phyloP scores from a whole-genome alignment of 2,888 invertebrate genomes.

The Cynaeus angustus region DNA sequence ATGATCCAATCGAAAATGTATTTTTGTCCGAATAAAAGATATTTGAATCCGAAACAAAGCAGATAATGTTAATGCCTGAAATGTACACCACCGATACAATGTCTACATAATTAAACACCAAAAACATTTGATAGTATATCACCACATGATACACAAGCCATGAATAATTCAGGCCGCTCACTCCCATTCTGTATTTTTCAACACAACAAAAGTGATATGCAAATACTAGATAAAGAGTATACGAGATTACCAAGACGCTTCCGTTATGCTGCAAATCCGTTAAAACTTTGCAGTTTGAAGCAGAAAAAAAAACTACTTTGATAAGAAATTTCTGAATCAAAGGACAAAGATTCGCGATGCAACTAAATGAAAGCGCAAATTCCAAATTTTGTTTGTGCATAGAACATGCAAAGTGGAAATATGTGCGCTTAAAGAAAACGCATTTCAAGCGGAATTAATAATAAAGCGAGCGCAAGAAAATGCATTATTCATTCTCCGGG shows the following conservation, averaged over 20 bases:
- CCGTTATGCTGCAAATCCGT: constrained; percentile 9
- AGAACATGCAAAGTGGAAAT: constrained; percentile 2
- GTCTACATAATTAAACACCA: constrained; percentile 11
- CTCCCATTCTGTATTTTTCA: background rate
- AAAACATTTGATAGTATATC: background rate
- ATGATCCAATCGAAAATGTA: no score
- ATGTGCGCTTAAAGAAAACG: no score
- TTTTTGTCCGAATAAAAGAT: no score
- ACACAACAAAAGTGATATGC: constrained; percentile 13
- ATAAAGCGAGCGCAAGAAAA: no score
- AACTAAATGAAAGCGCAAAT: constrained; percentile 12
- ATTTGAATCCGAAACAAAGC: background rate
- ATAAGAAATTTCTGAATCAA: constrained; percentile 14
- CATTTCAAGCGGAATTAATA: no score
- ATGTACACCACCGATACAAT: background rate
- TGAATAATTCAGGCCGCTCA: constrained; percentile 7
- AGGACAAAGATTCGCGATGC: constrained; percentile 9
- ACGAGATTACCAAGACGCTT: constrained; percentile 27
- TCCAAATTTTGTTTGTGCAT: constrained; percentile 23
- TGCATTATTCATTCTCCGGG: no score
- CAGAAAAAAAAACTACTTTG: background rate
- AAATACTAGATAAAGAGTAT: constrained; percentile 19
- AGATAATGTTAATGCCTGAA: background rate
- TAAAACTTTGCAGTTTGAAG: no score
- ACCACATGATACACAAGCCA: constrained; percentile 7